Evolutionary conservation across 2,113 vertebrate genomes (phyloP).

Genomic region (Daphoenositta chrysoptera): DNA sequence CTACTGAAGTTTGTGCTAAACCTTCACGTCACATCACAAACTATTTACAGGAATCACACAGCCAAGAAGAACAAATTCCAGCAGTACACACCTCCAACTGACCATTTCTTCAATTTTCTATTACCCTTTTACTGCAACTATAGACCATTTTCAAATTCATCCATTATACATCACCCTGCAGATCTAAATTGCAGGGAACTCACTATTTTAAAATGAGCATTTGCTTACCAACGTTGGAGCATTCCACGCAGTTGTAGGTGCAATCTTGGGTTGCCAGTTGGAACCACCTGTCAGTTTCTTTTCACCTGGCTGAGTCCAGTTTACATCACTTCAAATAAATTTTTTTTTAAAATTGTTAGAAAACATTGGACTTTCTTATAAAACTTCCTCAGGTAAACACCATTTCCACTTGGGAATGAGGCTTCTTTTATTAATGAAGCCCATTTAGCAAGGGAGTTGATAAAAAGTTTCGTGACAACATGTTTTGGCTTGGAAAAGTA

Average conservation of each 20-base stretch:
- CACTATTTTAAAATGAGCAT: not conserved
- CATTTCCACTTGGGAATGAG: not conserved
- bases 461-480: not conserved
- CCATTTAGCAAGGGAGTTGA: not conserved
- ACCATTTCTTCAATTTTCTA: not conserved
- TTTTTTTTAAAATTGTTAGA: constrained; percentile 13
- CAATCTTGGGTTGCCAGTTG: constrained; percentile 95
- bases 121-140: not conserved
- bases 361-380: not conserved
- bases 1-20: not conserved
- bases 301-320: constrained; percentile 95
- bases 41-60: not conserved
- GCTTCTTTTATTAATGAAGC: not conserved
- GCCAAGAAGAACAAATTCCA: not conserved
- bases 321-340: constrained; percentile 86
- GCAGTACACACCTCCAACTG: not conserved
- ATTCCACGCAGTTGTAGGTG: constrained; percentile 93
- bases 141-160: not conserved
- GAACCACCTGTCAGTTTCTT: constrained; percentile 93
- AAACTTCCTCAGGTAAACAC: not conserved
- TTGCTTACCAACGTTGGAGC: constrained; percentile 91
- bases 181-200: not conserved
- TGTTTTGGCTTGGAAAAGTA: not conserved
- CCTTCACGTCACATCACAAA: not conserved
- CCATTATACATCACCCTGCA: not conserved